A percentile compares a stretch with the other conserved stretches of the same genome.
These are phyloP conservation scores for Epizoanthus scotinus DNA, from an alignment of 92 coral and sea anemone species.

Conservation along the genomic window DNA sequence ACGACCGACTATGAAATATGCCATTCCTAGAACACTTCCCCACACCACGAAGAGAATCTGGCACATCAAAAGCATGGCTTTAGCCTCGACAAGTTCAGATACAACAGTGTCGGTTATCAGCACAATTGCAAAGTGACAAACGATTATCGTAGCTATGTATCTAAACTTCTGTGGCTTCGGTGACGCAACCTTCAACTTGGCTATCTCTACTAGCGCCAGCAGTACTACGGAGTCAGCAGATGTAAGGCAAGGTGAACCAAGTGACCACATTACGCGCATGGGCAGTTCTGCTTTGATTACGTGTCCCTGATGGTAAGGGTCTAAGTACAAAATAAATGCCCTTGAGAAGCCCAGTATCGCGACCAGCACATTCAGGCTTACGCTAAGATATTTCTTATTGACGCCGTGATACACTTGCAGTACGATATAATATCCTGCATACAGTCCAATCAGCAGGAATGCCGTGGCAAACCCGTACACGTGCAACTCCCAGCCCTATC, in stretches of 20 bases:
- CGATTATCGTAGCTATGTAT: slow-evolving; percentile 43
- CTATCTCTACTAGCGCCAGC: slow-evolving; percentile 61
- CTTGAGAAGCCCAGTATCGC: slow-evolving; percentile 61
- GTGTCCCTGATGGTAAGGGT: slow-evolving; percentile 82
- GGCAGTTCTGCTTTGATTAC: slow-evolving; percentile 46
- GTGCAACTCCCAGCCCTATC: slow-evolving; percentile 74
- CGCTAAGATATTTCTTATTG: slow-evolving; percentile 62
- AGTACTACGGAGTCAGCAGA: slow-evolving; percentile 74
- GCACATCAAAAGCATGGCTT: slow-evolving; percentile 76
- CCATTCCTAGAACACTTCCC: slow-evolving; percentile 65
- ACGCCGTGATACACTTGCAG: slow-evolving; percentile 68
- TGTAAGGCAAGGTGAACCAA: slow-evolving; percentile 73
- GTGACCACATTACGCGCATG: slow-evolving; percentile 78
- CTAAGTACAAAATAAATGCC: slow-evolving; percentile 65
- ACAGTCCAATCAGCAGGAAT: slow-evolving; percentile 54
- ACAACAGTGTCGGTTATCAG: slow-evolving; percentile 65
- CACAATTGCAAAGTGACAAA: slow-evolving; percentile 60
- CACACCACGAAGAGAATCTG: slow-evolving; percentile 67
- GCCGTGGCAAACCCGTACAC: slow-evolving; percentile 60
- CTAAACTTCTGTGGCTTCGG: slow-evolving; percentile 63
- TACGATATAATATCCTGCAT: slow-evolving; percentile 64
- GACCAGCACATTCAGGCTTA: slow-evolving; percentile 64
- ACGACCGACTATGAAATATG: slow-evolving; percentile 60
- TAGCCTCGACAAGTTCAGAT: slow-evolving; percentile 61
- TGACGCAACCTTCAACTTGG: slow-evolving; percentile 63